These are phyloP conservation scores for Mactra quadrangularis DNA, from an alignment of 1,140 invertebrate species.

Conservation along the genomic window DNA sequence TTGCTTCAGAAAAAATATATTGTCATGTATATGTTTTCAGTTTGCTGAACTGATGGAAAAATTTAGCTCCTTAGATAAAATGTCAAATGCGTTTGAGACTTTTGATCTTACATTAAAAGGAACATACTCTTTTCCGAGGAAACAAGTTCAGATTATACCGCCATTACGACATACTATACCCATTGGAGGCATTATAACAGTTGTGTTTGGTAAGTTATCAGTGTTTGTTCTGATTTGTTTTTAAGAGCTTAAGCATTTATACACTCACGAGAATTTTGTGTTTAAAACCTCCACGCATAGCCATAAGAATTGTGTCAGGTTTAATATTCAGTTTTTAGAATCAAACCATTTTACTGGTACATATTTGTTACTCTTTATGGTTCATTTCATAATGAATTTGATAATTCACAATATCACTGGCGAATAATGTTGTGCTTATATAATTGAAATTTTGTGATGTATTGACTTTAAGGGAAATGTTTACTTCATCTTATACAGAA, in stretches of 20 bases:
- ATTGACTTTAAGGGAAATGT: neutral
- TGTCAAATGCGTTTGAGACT: constrained; percentile 63
- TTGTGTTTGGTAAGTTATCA: constrained; percentile 59
- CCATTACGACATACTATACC: constrained; percentile 33
- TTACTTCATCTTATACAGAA: constrained; percentile 28
- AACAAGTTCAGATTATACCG: constrained; percentile 55
- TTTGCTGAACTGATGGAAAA: constrained; percentile 70
- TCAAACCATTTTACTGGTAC: neutral
- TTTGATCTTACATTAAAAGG: constrained; percentile 71
- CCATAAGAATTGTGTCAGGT: too few species aligned
- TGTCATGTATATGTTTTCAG: constrained; percentile 59
- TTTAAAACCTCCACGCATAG: too few species aligned
- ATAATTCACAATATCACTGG: too few species aligned
- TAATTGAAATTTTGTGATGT: too few species aligned
- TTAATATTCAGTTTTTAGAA: too few species aligned
- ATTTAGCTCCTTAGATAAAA: constrained; percentile 32
- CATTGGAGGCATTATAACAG: constrained; percentile 58
- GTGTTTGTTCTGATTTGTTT: neutral
- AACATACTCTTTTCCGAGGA: constrained; percentile 62
- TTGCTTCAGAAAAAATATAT: neutral
- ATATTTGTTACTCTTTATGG: neutral
- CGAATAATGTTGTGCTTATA: neutral
- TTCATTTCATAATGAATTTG: neutral
- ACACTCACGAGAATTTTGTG: neutral
- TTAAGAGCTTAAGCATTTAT: neutral